phyloP scores from a whole-genome alignment of 2,888 invertebrate genomes.

The Tipula vernalis region DNA sequence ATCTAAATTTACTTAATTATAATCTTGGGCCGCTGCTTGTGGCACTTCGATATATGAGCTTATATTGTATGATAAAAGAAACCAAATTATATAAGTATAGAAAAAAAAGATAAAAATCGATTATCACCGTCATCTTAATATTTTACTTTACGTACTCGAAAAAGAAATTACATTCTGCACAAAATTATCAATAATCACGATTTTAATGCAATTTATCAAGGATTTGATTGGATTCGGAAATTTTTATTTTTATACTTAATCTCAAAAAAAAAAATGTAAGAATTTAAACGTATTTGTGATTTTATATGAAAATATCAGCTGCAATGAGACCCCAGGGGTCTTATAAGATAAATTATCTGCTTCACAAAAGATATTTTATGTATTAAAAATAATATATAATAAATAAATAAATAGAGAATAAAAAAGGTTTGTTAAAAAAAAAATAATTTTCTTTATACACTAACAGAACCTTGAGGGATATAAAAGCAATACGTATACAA shows the following conservation, averaged over 20 bases:
- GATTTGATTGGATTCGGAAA: not conserved
- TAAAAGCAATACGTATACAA: not conserved
- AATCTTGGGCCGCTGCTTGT: not conserved
- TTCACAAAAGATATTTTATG: not conserved
- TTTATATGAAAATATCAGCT: constrained; percentile 8
- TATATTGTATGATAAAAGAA: not conserved
- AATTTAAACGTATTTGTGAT: not conserved
- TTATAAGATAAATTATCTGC: not conserved
- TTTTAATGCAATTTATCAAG: not conserved
- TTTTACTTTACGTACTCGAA: not conserved
- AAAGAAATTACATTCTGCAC: not conserved
- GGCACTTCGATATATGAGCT: not conserved
- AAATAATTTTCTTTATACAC: not conserved
- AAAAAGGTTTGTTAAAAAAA: not conserved
- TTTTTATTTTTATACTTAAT: not conserved
- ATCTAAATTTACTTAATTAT: not conserved
- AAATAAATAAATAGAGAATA: not conserved
- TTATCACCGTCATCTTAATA: not conserved
- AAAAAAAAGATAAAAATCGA: not conserved
- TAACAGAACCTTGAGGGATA: not conserved
- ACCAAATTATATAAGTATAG: not conserved
- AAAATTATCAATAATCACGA: not conserved
- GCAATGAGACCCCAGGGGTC: constrained; percentile 9
- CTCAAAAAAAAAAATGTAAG: not conserved
- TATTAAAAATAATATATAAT: not conserved